Base-by-base conservation (phyloP, 2,113 vertebrate species). In the Anser brachyrhynchus region DNA sequence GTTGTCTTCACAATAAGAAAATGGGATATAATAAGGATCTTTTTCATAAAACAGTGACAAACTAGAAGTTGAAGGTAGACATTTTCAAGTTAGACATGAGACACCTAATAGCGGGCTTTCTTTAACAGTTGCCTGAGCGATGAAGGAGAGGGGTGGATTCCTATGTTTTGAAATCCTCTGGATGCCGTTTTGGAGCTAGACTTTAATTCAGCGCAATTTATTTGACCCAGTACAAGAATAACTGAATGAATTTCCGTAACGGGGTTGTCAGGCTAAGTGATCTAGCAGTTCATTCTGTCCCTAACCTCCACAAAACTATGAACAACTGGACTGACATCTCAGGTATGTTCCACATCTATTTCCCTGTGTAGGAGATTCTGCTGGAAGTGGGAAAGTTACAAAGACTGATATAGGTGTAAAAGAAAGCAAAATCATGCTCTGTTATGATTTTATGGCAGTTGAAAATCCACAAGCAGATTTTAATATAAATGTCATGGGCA, bases 401-500 rank as follows among this genome's bases (percentile, higher is more conserved):
- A 51, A 92, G 80, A 57, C 4, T 11, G 8, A 49, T 29, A 59
- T 5, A 7, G 25, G 3, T 67, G 15, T 39, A 90, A 86, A 23
- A 41, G 44, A 76, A 82, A 95, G 51, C 1, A 3, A 88, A 90
- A 67, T 74, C n/a, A 9, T 70, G 25, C 26, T 59, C 52, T 93
- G 62, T 64, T 67, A 59, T 15, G 17, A 33, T 70, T 95, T 93
- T 80, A 69, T 55, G 22, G 41, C 54, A 91, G 79, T 31, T 59
- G 52, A 85, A 39, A 83, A 96, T 83, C 37, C 46, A 84, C 37
- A 88, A 74, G 35, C 35, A 86, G 69, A 84, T 84, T 93, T 95
- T 81, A 77, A 62, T 65, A 79, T 84, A 75, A 88, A 81, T 76
- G 64, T 88, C 4, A 2, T 43, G 39, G 55, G 11, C 22, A 64